These are phyloP conservation scores for Hyperopisus bebe DNA, from an alignment of 2,113 vertebrate species.

Conservation along the genomic window DNA sequence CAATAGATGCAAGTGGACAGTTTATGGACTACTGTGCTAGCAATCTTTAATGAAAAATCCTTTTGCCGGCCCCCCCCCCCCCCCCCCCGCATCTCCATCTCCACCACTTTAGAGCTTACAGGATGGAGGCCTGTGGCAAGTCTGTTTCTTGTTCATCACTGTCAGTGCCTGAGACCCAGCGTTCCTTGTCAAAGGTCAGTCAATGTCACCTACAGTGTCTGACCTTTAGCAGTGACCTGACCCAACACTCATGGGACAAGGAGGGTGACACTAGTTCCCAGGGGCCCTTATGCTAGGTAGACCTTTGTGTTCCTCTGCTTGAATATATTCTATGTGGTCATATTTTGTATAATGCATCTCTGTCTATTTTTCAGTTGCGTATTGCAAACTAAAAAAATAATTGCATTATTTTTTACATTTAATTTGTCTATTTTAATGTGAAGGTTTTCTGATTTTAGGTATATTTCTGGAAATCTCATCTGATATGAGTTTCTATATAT, in stretches of 20 bases:
- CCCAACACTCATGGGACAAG: not conserved
- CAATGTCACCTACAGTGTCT: constrained; percentile 55
- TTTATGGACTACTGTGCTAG: constrained; percentile 36
- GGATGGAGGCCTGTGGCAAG: not conserved
- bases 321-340: not conserved
- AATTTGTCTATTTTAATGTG: not conserved
- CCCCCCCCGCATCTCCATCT: not conserved
- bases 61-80: constrained; percentile 19
- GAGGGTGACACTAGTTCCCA: constrained; percentile 5
- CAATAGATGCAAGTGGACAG: constrained; percentile 33
- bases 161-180: constrained; percentile 49
- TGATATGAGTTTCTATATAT: not conserved
- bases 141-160: constrained; percentile 49
- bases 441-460: not conserved
- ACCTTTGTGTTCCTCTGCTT: not conserved
- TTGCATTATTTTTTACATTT: not conserved
- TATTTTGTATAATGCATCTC: not conserved
- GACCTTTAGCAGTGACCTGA: constrained; percentile 16
- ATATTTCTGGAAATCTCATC: not conserved
- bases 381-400: not conserved
- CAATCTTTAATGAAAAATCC: constrained; percentile 26
- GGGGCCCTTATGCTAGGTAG: not conserved
- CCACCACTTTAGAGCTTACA: constrained; percentile 3
- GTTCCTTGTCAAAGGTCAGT: constrained; percentile 49
- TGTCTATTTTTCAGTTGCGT: not conserved